Evolutionary conservation across 1,140 invertebrate genomes (phyloP), one percentile per base, ranked within the genome.

Genomic region (Nasonia giraulti): DNA sequence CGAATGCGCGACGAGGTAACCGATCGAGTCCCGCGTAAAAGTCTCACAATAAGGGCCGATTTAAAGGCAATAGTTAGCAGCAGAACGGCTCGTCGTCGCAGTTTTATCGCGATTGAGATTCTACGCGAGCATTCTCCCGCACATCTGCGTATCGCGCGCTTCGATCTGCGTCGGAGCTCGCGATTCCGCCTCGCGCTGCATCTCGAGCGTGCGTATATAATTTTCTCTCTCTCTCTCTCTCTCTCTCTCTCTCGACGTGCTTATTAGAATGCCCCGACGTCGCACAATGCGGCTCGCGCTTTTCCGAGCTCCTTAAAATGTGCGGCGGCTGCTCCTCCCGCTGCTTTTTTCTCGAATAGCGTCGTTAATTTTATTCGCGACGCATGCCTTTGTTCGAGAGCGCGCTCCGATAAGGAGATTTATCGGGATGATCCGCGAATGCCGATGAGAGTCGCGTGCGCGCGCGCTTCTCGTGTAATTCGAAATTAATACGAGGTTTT

Each of bases 61-160:
- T 5, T 37, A 71, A 71, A 71, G 12, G 4, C 8, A 31, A n/a
- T 40, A 44, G 44, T 11, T 76, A 37, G 33, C 33, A 37, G 33
- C 44, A 14, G 33, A 17, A 50, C 10, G 1, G 44, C n/a, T 20
- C 44, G 11, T 76, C 74, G 23, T 76, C 74, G n/a, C 7, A 4
- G 0, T 8, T 76, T 20, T 76, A 76, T 47, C 74, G 74, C 74
- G 44, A 76, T 76, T 44, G 40, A 50, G 44, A 76, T 76, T 76
- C 74, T 50, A 40, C n/a, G 20, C 40, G 74, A 44, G 6, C 37
- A 44, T 74, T 74, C 44, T 44, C 74, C 11, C 17, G 37, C 33
- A 44, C 27, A 33, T 71, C 27, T 71, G 27, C 27, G 27, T 71
- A 71, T 71, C 68, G 27, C 68, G 8, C 68, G 68, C 8, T 33